Evolutionary conservation across 2,888 invertebrate genomes (phyloP).

Genomic region (Eledona agricola): DNA sequence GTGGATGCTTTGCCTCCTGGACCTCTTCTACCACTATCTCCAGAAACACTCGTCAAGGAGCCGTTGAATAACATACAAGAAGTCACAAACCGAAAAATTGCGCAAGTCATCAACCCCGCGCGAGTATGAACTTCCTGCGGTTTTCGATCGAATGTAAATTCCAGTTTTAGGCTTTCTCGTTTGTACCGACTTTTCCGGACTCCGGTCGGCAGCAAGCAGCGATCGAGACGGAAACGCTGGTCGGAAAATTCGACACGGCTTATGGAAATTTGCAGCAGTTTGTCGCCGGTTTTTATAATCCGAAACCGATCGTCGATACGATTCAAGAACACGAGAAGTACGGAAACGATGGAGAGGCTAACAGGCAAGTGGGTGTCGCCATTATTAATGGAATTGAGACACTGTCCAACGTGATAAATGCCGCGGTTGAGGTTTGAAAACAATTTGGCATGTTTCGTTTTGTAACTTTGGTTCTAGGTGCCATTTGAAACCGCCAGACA

Average conservation of each 20-base stretch:
- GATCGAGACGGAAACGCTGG: conserved; percentile 52
- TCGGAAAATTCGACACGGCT: conserved; percentile 54
- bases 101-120: conserved; percentile 11
- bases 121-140: conserved; percentile 5
- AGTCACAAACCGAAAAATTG: conserved; percentile 18
- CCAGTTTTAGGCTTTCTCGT: conserved; percentile 16
- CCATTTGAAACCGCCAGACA: conserved; percentile 50
- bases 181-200: conserved; percentile 49
- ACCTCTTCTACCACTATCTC: no score
- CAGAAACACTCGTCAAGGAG: conserved; percentile 2
- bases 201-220: conserved; percentile 55
- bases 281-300: conserved; percentile 58
- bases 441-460: background rate
- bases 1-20: no score
- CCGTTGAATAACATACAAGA: conserved; percentile 25
- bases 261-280: conserved; percentile 55
- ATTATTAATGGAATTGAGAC: conserved; percentile 75
- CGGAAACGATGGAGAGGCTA: conserved; percentile 78
- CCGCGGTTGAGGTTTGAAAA: conserved; percentile 51
- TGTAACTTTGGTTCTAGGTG: conserved; percentile 45
- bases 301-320: conserved; percentile 78
- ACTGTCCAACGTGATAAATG: conserved; percentile 60
- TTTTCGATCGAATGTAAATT: background rate
- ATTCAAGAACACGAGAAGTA: conserved; percentile 81
- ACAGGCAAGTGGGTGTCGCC: conserved; percentile 69